These are phyloP conservation scores for Crotophaga sulcirostris DNA, from an alignment of 2,113 vertebrate species.

Conservation along the genomic window DNA sequence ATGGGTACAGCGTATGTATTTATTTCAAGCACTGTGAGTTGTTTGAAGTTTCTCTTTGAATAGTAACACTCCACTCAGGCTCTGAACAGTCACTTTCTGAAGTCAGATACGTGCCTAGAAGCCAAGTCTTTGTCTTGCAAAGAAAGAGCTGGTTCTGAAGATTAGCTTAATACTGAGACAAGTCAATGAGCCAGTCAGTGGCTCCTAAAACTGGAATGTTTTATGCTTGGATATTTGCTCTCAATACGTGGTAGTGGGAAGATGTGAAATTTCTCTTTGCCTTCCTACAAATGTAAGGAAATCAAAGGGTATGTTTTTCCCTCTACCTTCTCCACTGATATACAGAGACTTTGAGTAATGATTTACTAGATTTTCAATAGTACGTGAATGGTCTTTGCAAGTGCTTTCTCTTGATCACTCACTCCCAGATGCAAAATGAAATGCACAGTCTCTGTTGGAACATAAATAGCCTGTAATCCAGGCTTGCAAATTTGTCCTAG, in stretches of 20 bases:
- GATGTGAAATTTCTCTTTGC: background rate
- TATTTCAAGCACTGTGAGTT: background rate
- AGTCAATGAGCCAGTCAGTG: background rate
- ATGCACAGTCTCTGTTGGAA: background rate
- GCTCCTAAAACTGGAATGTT: background rate
- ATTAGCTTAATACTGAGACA: background rate
- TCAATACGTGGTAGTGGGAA: background rate
- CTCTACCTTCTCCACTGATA: background rate
- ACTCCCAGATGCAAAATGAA: background rate
- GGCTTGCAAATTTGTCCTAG: background rate
- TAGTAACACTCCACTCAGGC: background rate
- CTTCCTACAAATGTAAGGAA: background rate
- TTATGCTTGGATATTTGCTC: background rate
- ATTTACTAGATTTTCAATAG: background rate
- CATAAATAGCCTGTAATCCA: background rate
- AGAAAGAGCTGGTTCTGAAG: background rate
- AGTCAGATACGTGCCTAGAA: background rate
- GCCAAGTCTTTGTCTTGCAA: background rate
- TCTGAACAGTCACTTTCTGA: background rate
- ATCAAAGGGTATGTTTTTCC: rapidly evolving
- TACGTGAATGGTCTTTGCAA: background rate
- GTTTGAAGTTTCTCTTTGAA: background rate
- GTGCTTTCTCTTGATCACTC: background rate
- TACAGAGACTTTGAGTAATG: background rate
- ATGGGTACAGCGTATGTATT: background rate